Base-by-base conservation (phyloP, 2,113 vertebrate genomes). In the Desmodus rotundus region DNA sequence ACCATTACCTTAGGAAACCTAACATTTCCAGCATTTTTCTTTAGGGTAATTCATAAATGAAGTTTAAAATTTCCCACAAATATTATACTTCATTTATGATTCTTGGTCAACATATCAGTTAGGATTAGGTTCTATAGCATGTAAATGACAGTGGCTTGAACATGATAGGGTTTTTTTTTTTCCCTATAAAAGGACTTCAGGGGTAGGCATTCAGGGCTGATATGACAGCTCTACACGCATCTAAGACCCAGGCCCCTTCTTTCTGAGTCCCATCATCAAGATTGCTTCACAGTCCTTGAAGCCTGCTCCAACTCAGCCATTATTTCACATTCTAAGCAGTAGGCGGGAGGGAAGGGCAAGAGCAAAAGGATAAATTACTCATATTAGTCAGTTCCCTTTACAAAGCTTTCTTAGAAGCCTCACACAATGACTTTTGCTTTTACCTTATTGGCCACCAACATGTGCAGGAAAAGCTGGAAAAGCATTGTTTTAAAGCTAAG, bases 361-460 rank as follows among this genome's bases (percentile, higher is more conserved):
- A 72, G 33, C 63, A 26, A 56, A 88, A 76, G 74, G 68, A 87
- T 19, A 93, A 96, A 87, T 93, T 90, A 28, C 68, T 87, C 83
- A 43, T 11, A 95, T 77, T 61, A 67, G 72, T 93, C 76, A 26
- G 77, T 67, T 95, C 50, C 70, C 63, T 91, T 72, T 65, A 52
- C 76, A 77, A 76, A 83, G 38, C 47, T 87, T 82, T 56, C 87
- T 54, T 72, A 83, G 76, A 73, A 81, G 20, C 70, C 61, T 76
- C 67, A 83, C 1, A 14, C 67, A 47, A 15, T 93, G 87, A 70
- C 87, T 83, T 95, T 90, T 91, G 73, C 61, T 93, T 93, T 96
- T 45, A 93, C 33, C 17, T 77, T 74, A 68, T 50, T 74, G 58
- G 78, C 67, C 67, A 91, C 65, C 20, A 72, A 24, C 47, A 78